Conservation (phyloP, 92 coral and sea anemone species). For the Phenganax stokvisi region DNA sequence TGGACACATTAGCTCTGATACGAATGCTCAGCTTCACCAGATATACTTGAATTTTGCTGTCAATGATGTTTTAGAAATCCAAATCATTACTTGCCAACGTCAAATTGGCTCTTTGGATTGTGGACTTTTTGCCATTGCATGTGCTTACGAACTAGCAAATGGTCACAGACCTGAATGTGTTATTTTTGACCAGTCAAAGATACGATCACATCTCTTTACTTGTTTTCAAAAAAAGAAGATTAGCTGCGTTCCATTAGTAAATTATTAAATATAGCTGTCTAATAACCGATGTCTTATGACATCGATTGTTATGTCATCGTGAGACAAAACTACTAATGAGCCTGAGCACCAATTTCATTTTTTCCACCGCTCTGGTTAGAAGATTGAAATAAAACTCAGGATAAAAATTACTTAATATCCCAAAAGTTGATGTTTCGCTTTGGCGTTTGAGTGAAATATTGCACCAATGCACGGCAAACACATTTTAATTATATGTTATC, state of each 20-base stretch:
- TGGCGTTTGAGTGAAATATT: too few species aligned
- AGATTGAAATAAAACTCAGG: too few species aligned
- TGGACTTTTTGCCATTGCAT: constrained; percentile 38
- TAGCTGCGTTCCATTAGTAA: neutral
- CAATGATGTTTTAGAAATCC: constrained; percentile 25
- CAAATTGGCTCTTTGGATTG: constrained; percentile 25
- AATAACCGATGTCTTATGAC: too few species aligned
- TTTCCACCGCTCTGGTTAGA: too few species aligned
- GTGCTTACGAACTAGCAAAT: constrained; percentile 34
- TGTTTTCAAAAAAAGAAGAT: constrained; percentile 12
- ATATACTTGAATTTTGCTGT: neutral
- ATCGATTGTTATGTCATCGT: too few species aligned
- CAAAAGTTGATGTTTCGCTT: too few species aligned
- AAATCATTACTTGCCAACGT: constrained; percentile 20
- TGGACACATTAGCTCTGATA: neutral
- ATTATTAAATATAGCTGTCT: neutral
- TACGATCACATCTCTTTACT: constrained; percentile 5
- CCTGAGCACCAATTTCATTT: too few species aligned
- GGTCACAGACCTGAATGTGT: constrained; percentile 15
- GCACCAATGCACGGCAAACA: too few species aligned
- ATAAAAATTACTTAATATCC: too few species aligned
- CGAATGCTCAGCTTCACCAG: constrained; percentile 9
- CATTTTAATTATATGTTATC: too few species aligned
- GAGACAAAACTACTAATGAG: too few species aligned
- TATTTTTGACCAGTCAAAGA: constrained; percentile 18